Evolutionary conservation across 2,888 invertebrate genomes (phyloP).

Genomic region (Agrypnus murinus): DNA sequence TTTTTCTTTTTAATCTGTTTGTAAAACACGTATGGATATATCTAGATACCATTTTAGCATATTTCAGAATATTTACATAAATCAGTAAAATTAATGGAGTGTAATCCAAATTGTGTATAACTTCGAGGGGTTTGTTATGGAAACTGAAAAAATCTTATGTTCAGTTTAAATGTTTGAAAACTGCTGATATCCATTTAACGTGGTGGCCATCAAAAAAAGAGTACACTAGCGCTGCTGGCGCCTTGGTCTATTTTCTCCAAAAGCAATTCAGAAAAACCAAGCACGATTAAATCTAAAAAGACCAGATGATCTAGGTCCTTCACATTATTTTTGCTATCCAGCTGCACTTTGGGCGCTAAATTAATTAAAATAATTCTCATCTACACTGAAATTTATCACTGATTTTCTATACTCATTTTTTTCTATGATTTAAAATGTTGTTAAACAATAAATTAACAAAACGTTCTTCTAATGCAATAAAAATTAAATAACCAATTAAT

Average conservation of each 20-base stretch:
- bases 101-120: too few relatives aligned
- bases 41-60: too few relatives aligned
- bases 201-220: slow-evolving; percentile 11
- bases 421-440: slow-evolving; percentile 24
- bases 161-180: not conserved
- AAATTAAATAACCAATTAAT: slow-evolving; percentile 54
- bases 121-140: too few relatives aligned
- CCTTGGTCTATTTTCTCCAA: slow-evolving; percentile 23
- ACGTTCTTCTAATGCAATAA: slow-evolving; percentile 43
- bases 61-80: too few relatives aligned
- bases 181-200: slow-evolving; percentile 5
- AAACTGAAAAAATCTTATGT: too few relatives aligned
- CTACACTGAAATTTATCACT: not conserved
- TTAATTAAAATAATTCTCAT: too few relatives aligned
- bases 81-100: too few relatives aligned
- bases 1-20: too few relatives aligned
- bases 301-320: not conserved
- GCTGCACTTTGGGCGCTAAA: not conserved
- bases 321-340: not conserved
- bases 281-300: slow-evolving; percentile 2
- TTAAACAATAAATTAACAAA: slow-evolving; percentile 46
- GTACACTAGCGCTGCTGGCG: slow-evolving; percentile 21
- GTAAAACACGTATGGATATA: too few relatives aligned
- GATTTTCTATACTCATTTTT: slow-evolving; percentile 6
- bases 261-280: slow-evolving; percentile 16